phyloP scores from a whole-genome alignment of 2,888 invertebrate species.

The Poecilus cupreus region DNA sequence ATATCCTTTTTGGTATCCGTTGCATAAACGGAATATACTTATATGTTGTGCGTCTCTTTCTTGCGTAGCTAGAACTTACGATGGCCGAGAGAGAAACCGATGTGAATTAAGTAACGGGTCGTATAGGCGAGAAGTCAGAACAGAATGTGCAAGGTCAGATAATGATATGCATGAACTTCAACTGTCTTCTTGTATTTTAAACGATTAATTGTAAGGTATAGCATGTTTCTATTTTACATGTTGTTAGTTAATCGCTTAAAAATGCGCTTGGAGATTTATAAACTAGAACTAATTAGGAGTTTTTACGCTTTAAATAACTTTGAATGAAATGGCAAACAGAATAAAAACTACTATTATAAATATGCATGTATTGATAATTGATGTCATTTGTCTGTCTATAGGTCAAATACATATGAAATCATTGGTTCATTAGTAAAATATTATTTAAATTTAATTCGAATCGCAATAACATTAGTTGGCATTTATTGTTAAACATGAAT shows the following conservation, averaged over 20 bases:
- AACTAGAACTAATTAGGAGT: background rate
- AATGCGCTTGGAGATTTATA: background rate
- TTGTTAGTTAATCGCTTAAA: constrained; percentile 2
- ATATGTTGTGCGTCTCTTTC: background rate
- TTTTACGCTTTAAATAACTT: no score
- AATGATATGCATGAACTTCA: constrained; percentile 41
- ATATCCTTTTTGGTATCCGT: background rate
- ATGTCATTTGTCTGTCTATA: background rate
- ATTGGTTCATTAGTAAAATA: no score
- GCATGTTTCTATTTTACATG: background rate
- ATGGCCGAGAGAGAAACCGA: background rate
- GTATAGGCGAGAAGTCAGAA: constrained; percentile 13
- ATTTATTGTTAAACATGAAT: no score
- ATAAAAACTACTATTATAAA: background rate
- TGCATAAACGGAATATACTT: background rate
- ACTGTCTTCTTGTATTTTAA: constrained; percentile 30
- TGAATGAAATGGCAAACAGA: background rate
- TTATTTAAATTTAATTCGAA: no score
- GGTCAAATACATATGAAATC: no score
- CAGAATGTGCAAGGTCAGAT: constrained; percentile 25
- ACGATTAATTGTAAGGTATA: constrained; percentile 9
- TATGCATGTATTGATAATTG: background rate
- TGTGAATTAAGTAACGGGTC: constrained; percentile 10
- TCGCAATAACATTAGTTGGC: no score
- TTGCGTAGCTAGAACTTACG: background rate